These are phyloP conservation scores for Gymnoscelis rufifasciata DNA, from an alignment of 2,888 invertebrate species.

Conservation along the genomic window DNA sequence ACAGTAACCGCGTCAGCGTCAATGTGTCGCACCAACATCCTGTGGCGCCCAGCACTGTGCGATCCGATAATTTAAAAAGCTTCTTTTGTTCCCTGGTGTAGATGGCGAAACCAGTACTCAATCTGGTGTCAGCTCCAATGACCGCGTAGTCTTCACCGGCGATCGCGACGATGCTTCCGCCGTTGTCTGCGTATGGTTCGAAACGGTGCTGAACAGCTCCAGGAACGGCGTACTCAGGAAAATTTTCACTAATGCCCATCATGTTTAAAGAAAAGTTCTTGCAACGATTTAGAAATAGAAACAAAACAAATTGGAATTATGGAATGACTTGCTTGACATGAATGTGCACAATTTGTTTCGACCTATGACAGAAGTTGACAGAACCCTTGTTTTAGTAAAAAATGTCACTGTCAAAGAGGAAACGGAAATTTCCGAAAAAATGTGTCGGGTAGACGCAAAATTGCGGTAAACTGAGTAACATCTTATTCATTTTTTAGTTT, in stretches of 20 bases:
- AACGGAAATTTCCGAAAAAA: too few relatives aligned
- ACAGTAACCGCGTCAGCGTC: constrained; percentile 90
- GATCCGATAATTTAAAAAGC: constrained; percentile 87
- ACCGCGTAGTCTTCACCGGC: constrained; percentile 97
- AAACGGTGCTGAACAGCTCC: constrained; percentile 75
- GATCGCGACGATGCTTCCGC: constrained; percentile 95
- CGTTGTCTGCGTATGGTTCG: constrained; percentile 75
- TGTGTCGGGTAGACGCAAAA: too few relatives aligned
- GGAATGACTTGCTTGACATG: constrained; percentile 14
- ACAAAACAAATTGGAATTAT: not conserved
- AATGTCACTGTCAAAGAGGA: not conserved
- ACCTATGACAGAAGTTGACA: constrained; percentile 1
- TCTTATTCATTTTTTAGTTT: too few relatives aligned
- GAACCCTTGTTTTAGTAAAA: not conserved
- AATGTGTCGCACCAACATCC: constrained; percentile 99
- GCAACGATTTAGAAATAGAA: not conserved
- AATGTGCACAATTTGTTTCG: constrained; percentile 18
- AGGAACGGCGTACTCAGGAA: constrained; percentile 72
- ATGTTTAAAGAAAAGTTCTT: constrained; percentile 37
- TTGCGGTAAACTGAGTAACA: too few relatives aligned
- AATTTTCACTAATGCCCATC: constrained; percentile 57
- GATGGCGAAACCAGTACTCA: constrained; percentile 94
- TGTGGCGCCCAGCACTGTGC: constrained; percentile 94
- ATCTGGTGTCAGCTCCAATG: constrained; percentile 96
- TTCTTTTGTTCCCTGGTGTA: constrained; percentile 94